phyloP scores from a whole-genome alignment of 2,888 invertebrate species.

The Lagria hirta region DNA sequence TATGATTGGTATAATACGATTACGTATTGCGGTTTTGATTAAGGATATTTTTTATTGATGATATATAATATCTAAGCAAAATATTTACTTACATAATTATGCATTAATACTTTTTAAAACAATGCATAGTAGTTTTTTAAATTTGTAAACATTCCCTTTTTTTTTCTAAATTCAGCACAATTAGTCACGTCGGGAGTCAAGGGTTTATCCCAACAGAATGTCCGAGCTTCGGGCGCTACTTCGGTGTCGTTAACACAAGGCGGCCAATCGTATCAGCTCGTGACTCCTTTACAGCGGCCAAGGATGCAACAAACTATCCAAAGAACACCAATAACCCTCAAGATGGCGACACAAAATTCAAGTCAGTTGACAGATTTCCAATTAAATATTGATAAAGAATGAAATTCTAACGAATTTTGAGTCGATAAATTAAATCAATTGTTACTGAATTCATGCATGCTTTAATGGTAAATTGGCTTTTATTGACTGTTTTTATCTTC shows the following conservation, averaged over 20 bases:
- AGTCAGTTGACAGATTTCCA: constrained; percentile 54
- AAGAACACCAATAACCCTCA: constrained; percentile 52
- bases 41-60: not conserved
- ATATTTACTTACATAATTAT: too few species aligned
- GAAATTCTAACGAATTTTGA: constrained; percentile 21
- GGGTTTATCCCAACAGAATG: constrained; percentile 51
- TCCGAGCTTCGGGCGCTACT: constrained; percentile 45
- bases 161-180: constrained; percentile 53
- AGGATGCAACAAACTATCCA: constrained; percentile 48
- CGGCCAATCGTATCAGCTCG: constrained; percentile 49
- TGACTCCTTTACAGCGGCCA: constrained; percentile 50
- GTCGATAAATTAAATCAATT: constrained; percentile 12
- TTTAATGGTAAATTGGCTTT: constrained; percentile 19
- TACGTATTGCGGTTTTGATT: too few species aligned
- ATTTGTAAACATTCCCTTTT: constrained; percentile 1
- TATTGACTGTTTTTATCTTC: constrained; percentile 8
- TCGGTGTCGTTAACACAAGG: constrained; percentile 47
- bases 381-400: constrained; percentile 48
- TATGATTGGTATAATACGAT: too few species aligned
- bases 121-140: not conserved
- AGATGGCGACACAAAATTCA: constrained; percentile 52
- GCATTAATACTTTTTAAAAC: too few species aligned
- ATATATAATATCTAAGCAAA: too few species aligned
- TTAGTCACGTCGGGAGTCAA: constrained; percentile 68
- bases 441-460: constrained; percentile 39